Percentiles rank a stretch among this genome's conserved stretches.
These are phyloP conservation scores for Nothoprocta perdicaria DNA, from an alignment of 2,113 vertebrate genomes.

Conservation along the genomic window DNA sequence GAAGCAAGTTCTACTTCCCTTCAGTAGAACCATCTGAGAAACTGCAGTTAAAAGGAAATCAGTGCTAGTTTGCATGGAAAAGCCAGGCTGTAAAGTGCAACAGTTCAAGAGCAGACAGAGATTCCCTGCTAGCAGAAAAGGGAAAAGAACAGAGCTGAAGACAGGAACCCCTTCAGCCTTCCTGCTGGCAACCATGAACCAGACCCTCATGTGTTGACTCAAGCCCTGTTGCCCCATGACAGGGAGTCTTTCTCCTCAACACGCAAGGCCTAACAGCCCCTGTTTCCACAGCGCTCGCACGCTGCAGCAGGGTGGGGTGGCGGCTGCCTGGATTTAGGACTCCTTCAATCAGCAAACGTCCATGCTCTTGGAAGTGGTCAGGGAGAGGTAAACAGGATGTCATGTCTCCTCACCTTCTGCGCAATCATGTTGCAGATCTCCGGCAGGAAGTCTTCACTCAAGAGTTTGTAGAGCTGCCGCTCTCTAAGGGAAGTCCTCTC, in stretches of 20 bases:
- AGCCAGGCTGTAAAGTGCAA: constrained; percentile 52
- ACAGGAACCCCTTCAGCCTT: constrained; percentile 57
- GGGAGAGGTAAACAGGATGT: constrained; percentile 62
- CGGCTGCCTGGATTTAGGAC: not conserved
- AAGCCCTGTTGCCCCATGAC: not conserved
- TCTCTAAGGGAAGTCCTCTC: constrained; percentile 91
- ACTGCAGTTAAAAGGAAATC: constrained; percentile 41
- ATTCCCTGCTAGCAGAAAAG: constrained; percentile 21
- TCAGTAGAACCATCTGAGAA: constrained; percentile 12
- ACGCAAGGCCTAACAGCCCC: not conserved
- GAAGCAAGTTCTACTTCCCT: not conserved
- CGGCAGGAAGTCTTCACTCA: constrained; percentile 96
- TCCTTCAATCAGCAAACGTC: not conserved
- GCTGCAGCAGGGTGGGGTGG: not conserved
- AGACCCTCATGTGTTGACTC: not conserved
- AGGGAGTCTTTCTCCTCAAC: not conserved
- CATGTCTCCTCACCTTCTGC: constrained; percentile 87
- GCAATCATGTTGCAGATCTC: constrained; percentile 98
- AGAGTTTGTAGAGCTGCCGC: constrained; percentile 92
- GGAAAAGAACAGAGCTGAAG: constrained; percentile 15
- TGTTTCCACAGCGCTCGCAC: not conserved
- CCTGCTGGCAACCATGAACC: not conserved
- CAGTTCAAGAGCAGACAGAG: constrained; percentile 54
- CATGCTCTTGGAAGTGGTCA: constrained; percentile 12
- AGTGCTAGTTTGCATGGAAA: constrained; percentile 33